Conservation (phyloP, 2,797 vertebrate species). For the Karalla daura region DNA sequence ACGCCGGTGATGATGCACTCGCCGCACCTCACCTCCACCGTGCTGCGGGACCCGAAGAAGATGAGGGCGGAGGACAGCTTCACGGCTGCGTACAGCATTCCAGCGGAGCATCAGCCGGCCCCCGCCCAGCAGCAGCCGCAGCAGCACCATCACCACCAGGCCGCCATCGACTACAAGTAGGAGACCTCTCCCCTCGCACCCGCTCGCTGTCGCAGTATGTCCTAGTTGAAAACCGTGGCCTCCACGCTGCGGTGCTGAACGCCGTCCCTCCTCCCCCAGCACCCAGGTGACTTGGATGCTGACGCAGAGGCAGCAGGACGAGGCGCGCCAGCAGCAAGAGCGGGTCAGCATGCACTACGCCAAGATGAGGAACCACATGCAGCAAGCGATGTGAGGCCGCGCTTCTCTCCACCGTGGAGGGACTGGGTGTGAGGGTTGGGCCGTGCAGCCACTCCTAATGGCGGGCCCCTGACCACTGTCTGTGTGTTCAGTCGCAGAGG, state of each 20-base stretch:
- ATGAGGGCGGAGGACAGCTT: conserved; percentile 91
- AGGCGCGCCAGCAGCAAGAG: conserved; percentile 94
- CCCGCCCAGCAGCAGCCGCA: conserved; percentile 75
- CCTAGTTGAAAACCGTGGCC: not conserved
- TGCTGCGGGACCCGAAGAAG: conserved; percentile 94
- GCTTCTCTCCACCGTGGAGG: not conserved
- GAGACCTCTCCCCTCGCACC: not conserved
- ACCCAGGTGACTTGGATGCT: conserved; percentile 98
- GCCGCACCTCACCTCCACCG: conserved; percentile 95
- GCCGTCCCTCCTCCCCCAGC: no score
- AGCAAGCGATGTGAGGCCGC: conserved; percentile 91
- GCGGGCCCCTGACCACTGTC: not conserved
- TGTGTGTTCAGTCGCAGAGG: conserved; percentile 88
- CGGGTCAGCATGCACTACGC: conserved; percentile 92
- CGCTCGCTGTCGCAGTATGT: no score
- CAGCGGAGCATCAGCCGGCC: conserved; percentile 84
- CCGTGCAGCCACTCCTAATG: not conserved
- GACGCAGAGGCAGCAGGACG: conserved; percentile 95
- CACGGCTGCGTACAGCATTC: conserved; percentile 90
- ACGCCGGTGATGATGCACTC: conserved; percentile 96
- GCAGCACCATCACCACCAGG: conserved; percentile 87
- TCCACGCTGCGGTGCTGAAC: conserved; percentile 1
- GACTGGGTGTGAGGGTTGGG: not conserved
- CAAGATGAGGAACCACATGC: conserved; percentile 97
- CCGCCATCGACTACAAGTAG: conserved; percentile 97